A percentile compares a stretch with the other conserved stretches of the same genome.
Evolutionary conservation across 1,140 invertebrate species (phyloP).

Genomic region (Hesperophylax magnus): DNA sequence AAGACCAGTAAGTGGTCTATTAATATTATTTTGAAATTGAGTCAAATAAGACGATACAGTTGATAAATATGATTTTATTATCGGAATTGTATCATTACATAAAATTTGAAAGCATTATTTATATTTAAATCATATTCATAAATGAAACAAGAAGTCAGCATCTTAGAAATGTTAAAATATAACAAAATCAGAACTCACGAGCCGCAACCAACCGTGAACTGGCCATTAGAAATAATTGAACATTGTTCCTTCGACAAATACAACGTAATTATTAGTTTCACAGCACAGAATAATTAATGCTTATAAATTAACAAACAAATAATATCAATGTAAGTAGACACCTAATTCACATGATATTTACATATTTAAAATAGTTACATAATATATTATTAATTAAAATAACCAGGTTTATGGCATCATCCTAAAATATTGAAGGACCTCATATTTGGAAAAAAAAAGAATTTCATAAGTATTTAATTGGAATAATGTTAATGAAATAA

Average conservation of each 20-base stretch:
- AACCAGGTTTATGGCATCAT: slow-evolving; percentile 46
- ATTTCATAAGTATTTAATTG: neutral
- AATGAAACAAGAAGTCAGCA: slow-evolving; percentile 17
- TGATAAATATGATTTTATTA: slow-evolving; percentile 29
- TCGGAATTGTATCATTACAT: slow-evolving; percentile 26
- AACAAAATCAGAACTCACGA: slow-evolving; percentile 1
- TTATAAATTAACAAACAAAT: slow-evolving; percentile 36
- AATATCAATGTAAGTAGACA: slow-evolving; percentile 23
- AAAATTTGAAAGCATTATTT: slow-evolving; percentile 22
- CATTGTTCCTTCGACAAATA: slow-evolving; percentile 22
- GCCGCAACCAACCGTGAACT: slow-evolving; percentile 28
- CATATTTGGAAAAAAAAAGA: neutral
- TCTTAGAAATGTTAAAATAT: slow-evolving; percentile 12
- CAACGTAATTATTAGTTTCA: slow-evolving; percentile 28
- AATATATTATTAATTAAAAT: slow-evolving; percentile 8
- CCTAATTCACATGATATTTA: slow-evolving; percentile 28
- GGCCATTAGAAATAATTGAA: slow-evolving; percentile 22
- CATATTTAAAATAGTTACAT: neutral
- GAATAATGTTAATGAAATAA: neutral
- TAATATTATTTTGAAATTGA: neutral
- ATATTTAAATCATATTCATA: slow-evolving; percentile 17
- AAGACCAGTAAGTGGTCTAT: too few species aligned
- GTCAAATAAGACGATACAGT: neutral
- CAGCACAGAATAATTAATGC: slow-evolving; percentile 40
- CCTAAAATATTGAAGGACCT: slow-evolving; percentile 26